Conservation (phyloP, 2,888 invertebrate species). For the Cynaeus angustus region DNA sequence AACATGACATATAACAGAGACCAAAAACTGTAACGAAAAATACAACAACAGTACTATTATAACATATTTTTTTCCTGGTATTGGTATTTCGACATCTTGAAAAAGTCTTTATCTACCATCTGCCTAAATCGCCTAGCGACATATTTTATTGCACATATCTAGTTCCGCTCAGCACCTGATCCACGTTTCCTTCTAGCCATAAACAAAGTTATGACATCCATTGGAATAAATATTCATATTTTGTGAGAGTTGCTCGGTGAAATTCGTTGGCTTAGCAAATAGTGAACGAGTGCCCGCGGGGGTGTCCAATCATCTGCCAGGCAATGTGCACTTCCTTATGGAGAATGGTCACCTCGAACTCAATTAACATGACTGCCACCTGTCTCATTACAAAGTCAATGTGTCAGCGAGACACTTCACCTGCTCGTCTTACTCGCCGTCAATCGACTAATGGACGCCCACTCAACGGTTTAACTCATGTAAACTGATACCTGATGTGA, state of each 20-base stretch:
- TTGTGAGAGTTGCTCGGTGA: constrained; percentile 11
- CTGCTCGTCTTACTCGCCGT: constrained; percentile 54
- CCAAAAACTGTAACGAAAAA: too few relatives aligned
- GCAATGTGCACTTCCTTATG: constrained; percentile 68
- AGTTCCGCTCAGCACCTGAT: too few relatives aligned
- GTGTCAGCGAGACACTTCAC: constrained; percentile 63
- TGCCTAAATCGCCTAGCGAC: too few relatives aligned
- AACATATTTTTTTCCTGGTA: too few relatives aligned
- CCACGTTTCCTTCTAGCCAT: background rate
- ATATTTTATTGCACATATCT: too few relatives aligned
- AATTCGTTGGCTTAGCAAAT: constrained; percentile 37
- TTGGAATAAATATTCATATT: background rate
- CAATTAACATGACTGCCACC: constrained; percentile 66
- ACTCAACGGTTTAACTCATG: constrained; percentile 43
- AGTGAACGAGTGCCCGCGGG: constrained; percentile 61
- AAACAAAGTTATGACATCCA: background rate
- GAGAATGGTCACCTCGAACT: constrained; percentile 65
- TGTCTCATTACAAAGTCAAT: constrained; percentile 66
- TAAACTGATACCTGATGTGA: constrained; percentile 41
- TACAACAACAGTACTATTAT: too few relatives aligned
- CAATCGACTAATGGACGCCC: constrained; percentile 49
- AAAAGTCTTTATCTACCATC: too few relatives aligned
- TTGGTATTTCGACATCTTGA: too few relatives aligned
- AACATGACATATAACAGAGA: too few relatives aligned
- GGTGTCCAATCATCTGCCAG: constrained; percentile 67